Evolutionary conservation across 2,113 vertebrate genomes (phyloP).

Genomic region (Cololabis saira): DNA sequence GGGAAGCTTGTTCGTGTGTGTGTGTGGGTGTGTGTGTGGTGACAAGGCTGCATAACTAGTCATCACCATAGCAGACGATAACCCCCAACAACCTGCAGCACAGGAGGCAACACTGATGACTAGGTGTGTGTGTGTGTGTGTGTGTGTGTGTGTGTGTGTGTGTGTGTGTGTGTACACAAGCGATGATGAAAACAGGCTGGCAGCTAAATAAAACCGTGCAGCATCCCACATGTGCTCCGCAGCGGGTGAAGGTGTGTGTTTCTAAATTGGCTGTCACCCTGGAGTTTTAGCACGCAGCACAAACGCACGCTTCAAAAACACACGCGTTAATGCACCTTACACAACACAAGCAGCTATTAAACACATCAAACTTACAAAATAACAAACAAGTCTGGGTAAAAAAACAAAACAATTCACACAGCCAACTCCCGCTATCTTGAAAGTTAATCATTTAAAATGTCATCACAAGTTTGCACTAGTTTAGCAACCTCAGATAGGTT

Average conservation of each 20-base stretch:
- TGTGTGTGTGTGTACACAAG: constrained; percentile 27
- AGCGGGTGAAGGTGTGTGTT: constrained; percentile 51
- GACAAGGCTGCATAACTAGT: constrained; percentile 56
- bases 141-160: constrained; percentile 17
- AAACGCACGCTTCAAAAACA: constrained; percentile 20
- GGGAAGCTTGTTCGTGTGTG: constrained; percentile 31
- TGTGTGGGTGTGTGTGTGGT: constrained; percentile 25
- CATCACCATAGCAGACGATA: constrained; percentile 63
- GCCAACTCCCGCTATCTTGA: no score
- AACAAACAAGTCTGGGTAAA: neutral
- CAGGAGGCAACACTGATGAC: constrained; percentile 64
- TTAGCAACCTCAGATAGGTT: no score
- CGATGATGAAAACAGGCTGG: constrained; percentile 47
- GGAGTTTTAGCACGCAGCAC: constrained; percentile 16
- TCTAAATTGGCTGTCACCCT: constrained; percentile 39
- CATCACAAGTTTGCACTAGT: no score
- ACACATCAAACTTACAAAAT: neutral
- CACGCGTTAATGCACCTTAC: neutral
- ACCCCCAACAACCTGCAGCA: constrained; percentile 69
- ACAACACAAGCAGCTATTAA: neutral
- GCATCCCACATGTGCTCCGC: constrained; percentile 64
- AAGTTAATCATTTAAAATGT: no score
- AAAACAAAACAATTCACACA: no score
- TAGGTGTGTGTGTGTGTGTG: constrained; percentile 22
- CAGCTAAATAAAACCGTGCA: constrained; percentile 66